Base-by-base conservation (phyloP, 2,797 vertebrate genomes). In the Trachops cirrhosus region DNA sequence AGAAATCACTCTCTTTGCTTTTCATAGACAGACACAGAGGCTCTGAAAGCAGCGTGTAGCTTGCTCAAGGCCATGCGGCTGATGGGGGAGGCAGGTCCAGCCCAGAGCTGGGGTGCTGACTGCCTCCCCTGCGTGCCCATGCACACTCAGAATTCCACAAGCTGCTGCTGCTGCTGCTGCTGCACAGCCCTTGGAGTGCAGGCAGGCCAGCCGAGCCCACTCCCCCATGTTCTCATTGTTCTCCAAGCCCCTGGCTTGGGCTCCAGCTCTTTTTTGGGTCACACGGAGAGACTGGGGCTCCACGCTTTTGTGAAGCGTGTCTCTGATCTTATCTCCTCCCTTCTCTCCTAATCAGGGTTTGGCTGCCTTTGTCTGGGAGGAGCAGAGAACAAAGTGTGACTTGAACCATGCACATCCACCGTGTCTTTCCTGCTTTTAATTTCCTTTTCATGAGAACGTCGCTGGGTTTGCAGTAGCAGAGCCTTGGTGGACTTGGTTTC, bases 181-280 rank as follows among this genome's bases (percentile, higher is more conserved):
- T 62, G 29, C 16, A 0, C 0, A 1, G 41, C 5, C 0, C 5
- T 8, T 41, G 3, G 62, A 4, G 62, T 6, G 0, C 29, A 2
- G 50, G n/a, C 85, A 6, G 12, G 68, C 9, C 3, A 9, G 4
- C 75, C 16, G 11, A 34, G 21, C 48, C 67, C n/a, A 14, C 90
- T n/a, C 96, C 86, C 39, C 86, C 44, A 1, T 1, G 2, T 29
- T 24, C 50, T 52, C 15, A 26, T 29, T 24, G 44, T 73, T 54
- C 73, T 32, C 37, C 67, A 37, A 1, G 21, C 7, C 39, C 26
- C 39, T 41, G 2, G 15, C 32, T 15, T 6, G 32, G 46, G 19
- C 37, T 12, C 44, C 5, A 1, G 34, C 54, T 77, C 41, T 54
- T 29, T 68, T 83, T 19, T 67, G 71, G 89, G 84, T 77, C 77